Percentiles rank a stretch among this genome's conserved stretches.
Conservation (phyloP, 2,888 invertebrate species). For the Protodeltote pygarga region DNA sequence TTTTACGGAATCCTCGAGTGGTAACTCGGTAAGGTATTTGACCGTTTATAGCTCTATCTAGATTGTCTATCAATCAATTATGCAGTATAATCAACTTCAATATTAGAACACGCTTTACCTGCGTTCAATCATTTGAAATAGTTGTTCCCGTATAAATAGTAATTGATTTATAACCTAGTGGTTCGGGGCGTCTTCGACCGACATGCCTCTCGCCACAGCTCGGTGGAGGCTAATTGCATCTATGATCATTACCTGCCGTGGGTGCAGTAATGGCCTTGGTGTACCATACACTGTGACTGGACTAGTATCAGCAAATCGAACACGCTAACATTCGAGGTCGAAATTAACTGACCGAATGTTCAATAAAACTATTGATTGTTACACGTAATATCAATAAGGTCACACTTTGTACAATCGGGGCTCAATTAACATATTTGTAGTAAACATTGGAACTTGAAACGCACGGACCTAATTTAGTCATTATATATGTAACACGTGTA, state of each 20-base stretch:
- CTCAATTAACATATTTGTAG: conserved; percentile 8
- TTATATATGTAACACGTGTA: too few relatives aligned
- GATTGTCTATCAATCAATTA: too few relatives aligned
- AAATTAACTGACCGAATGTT: conserved; percentile 16
- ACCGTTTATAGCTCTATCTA: too few relatives aligned
- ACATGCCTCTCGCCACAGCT: conserved; percentile 60
- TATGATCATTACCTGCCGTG: conserved; percentile 50
- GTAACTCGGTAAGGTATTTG: too few relatives aligned
- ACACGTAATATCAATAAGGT: conserved; percentile 43
- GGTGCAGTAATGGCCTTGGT: conserved; percentile 40
- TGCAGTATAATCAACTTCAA: background rate
- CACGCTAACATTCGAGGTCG: conserved; percentile 41
- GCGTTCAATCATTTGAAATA: conserved; percentile 5
- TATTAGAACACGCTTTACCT: background rate
- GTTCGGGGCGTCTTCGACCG: conserved; percentile 63
- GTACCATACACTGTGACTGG: conserved; percentile 24
- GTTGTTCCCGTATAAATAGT: conserved; percentile 43
- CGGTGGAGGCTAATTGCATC: conserved; percentile 56
- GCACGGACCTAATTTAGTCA: background rate
- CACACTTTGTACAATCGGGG: conserved; percentile 9
- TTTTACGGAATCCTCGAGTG: too few relatives aligned
- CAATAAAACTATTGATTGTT: conserved; percentile 35
- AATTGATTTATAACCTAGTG: conserved; percentile 70
- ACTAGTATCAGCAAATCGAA: conserved; percentile 24
- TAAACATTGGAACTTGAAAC: background rate